Percentiles rank a stretch among this genome's conserved stretches.
Conservation (phyloP, 2,888 invertebrate genomes). For the Scotopteryx bipunctaria region DNA sequence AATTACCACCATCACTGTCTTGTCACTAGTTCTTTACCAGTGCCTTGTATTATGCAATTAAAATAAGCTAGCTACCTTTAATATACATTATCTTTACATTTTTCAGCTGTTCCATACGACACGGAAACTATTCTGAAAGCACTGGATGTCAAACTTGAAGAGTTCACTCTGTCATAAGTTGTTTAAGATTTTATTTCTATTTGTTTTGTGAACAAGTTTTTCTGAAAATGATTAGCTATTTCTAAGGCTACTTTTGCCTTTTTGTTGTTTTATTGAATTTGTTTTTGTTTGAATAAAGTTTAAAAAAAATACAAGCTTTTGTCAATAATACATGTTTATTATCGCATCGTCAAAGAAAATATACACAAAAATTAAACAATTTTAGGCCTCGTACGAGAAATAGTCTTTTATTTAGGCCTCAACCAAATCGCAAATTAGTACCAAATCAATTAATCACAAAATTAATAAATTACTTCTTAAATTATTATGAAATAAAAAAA, state of each 20-base stretch:
- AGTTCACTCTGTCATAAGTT: constrained; percentile 34
- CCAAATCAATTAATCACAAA: constrained; percentile 33
- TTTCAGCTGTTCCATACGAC: constrained; percentile 63
- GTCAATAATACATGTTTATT: constrained; percentile 76
- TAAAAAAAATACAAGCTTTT: constrained; percentile 17
- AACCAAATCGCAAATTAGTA: constrained; percentile 29
- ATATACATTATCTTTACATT: constrained; percentile 22
- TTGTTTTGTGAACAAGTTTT: too few relatives aligned
- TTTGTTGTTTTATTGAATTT: neutral
- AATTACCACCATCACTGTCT: too few relatives aligned
- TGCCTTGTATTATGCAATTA: too few relatives aligned
- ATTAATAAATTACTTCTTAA: constrained; percentile 38
- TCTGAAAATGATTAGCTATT: too few relatives aligned
- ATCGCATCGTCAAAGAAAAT: constrained; percentile 69
- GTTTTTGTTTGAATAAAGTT: neutral
- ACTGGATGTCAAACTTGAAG: constrained; percentile 56
- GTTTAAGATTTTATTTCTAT: neutral
- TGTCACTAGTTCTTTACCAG: too few relatives aligned
- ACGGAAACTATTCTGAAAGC: constrained; percentile 64
- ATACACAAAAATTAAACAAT: constrained; percentile 38
- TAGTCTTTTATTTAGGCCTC: constrained; percentile 44
- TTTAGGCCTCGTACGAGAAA: constrained; percentile 39
- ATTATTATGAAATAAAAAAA: constrained; percentile 43
- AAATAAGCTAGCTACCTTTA: too few relatives aligned
- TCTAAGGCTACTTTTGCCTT: neutral